Base-by-base conservation (phyloP, 2,113 vertebrate species). In the Pteropus alecto region DNA sequence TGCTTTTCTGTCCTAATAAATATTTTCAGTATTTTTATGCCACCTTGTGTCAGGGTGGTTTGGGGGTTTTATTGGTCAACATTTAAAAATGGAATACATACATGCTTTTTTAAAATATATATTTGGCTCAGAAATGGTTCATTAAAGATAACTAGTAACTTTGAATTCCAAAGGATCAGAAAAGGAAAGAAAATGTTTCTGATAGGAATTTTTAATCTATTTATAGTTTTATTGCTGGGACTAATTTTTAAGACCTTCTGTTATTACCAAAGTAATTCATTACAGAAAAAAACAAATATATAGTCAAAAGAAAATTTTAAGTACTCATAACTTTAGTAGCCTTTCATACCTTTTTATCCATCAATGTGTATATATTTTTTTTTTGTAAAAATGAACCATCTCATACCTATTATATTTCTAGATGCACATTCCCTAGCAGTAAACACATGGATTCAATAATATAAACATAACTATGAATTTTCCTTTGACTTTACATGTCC, bases 61-160 rank as follows among this genome's bases (percentile, higher is more conserved):
- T 48, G 28, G 14, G 48, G 14, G 38, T 68, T 74, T 38, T 65
- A 71, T 93, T 67, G 12, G 41, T 82, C n/a, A 87, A 26, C 22
- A 86, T 35, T 92, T 85, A 61, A 13, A 88, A 95, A 73, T 51
- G 48, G 21, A 87, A 41, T 96, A 38, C 11, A n/a, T 73, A 73
- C 63, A 33, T 65, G 14, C 19, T 38, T 65, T 93, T 93, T 43
- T 89, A 15, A 54, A 93, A 35, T 46, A 83, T 78, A 28, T 60
- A 87, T 79, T 84, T 93, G 38, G 28, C 38, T 90, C 38, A 88
- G 43, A 90, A 88, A 92, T 89, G 48, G 68, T 92, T 96, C 22
- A 89, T 85, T 93, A 38, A 92, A 79, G 67, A 76, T 58, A 54
- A 46, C 46, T 70, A 82, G 74, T 90, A 73, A 83, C 56, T 94